phyloP scores from a whole-genome alignment of 2,797 vertebrate species.

The Anguilla marmorata region DNA sequence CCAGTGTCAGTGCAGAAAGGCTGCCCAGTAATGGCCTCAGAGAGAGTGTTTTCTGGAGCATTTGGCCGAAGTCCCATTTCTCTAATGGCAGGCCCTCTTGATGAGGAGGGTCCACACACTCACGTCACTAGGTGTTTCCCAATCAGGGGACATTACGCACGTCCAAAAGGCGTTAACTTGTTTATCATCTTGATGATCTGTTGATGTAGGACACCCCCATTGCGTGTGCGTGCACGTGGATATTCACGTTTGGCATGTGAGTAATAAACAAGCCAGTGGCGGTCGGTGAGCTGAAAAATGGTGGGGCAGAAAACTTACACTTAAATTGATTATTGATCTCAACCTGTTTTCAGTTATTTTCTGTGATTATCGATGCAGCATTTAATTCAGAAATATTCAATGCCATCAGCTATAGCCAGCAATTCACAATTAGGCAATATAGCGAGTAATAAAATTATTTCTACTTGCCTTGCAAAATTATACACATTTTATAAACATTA shows the following conservation, averaged over 20 bases:
- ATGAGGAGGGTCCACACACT: conserved; percentile 26
- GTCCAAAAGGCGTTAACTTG: background rate
- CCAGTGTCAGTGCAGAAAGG: conserved; percentile 30
- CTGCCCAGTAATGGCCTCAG: conserved; percentile 39
- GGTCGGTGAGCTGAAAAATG: too few relatives aligned
- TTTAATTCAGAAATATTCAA: too few relatives aligned
- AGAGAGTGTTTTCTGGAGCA: conserved; percentile 35
- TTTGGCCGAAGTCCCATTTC: conserved; percentile 36
- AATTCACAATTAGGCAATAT: too few relatives aligned
- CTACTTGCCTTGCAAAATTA: too few relatives aligned
- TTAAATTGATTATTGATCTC: too few relatives aligned
- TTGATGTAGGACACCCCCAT: background rate
- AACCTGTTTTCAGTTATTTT: too few relatives aligned
- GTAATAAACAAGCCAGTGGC: background rate
- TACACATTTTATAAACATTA: too few relatives aligned
- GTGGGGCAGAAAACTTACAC: too few relatives aligned
- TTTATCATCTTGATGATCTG: background rate
- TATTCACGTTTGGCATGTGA: background rate
- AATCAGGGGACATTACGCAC: background rate
- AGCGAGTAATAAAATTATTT: too few relatives aligned
- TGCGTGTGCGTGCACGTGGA: background rate
- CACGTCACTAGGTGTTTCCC: background rate
- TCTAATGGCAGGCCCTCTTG: conserved; percentile 35
- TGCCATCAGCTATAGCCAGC: too few relatives aligned
- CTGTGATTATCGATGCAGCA: too few relatives aligned